Conservation (phyloP, 2,888 invertebrate genomes). For the Chorisops tibialis region DNA sequence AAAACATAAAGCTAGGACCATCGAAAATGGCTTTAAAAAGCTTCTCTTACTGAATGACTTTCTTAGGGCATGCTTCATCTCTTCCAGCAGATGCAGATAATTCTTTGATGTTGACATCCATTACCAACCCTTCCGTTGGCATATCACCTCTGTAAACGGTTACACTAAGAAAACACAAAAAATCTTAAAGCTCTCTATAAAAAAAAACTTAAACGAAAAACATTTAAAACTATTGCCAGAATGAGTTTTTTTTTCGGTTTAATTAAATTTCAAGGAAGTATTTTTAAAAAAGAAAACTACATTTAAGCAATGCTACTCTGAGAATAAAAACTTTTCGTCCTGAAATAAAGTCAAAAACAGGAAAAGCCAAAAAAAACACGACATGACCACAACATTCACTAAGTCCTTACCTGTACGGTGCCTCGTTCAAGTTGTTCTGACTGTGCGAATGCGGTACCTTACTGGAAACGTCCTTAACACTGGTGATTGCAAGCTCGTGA, state of each 20-base stretch:
- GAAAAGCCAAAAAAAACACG: neutral
- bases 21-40: no score
- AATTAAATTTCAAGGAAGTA: no score
- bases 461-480: slow-evolving; percentile 59
- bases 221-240: no score
- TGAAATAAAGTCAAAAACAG: slow-evolving; percentile 3
- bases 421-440: slow-evolving; percentile 84
- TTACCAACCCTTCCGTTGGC: slow-evolving; percentile 37
- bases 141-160: slow-evolving; percentile 48
- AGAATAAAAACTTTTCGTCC: neutral
- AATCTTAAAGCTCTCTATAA: slow-evolving; percentile 16
- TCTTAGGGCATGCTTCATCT: slow-evolving; percentile 31
- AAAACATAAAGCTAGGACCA: no score
- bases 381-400: slow-evolving; percentile 16
- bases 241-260: no score
- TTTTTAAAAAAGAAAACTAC: no score
- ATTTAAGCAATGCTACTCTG: no score
- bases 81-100: slow-evolving; percentile 30
- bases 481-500: slow-evolving; percentile 74
- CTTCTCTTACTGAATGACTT: slow-evolving; percentile 41
- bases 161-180: slow-evolving; percentile 42
- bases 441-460: slow-evolving; percentile 83
- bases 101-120: slow-evolving; percentile 29
- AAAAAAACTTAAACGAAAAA: no score
- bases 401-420: slow-evolving; percentile 69